Conservation (phyloP, 2,797 vertebrate species). For the Mareca penelope region DNA sequence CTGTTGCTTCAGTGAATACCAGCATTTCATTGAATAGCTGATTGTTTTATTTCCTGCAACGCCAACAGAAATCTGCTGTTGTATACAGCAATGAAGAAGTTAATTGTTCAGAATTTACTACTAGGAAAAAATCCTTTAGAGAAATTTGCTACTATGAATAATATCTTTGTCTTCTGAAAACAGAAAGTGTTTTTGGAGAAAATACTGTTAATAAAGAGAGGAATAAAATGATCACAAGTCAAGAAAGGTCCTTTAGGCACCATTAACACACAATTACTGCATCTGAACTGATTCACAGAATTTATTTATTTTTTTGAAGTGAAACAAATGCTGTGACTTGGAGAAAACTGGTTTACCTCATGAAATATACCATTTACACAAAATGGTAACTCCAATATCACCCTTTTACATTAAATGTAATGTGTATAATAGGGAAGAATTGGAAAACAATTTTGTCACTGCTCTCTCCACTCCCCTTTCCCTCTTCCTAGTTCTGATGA, state of each 20-base stretch:
- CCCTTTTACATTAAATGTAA: background rate
- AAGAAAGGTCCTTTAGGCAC: slow-evolving; percentile 43
- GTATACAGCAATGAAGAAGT: background rate
- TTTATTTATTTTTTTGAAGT: background rate
- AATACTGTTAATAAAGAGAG: slow-evolving; percentile 47
- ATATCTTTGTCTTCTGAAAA: slow-evolving; percentile 44
- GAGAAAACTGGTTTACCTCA: slow-evolving; percentile 37
- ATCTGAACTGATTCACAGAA: slow-evolving; percentile 31
- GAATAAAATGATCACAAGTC: slow-evolving; percentile 54
- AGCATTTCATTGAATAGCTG: background rate
- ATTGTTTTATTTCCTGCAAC: background rate
- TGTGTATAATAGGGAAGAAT: background rate
- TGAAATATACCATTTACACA: slow-evolving; percentile 18
- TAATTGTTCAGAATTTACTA: background rate
- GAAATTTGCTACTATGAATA: background rate
- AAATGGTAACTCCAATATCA: background rate
- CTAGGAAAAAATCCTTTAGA: background rate
- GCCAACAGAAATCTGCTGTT: background rate
- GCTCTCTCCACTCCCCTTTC: background rate
- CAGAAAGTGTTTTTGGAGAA: background rate
- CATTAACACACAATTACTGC: slow-evolving; percentile 55
- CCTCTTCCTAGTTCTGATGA: background rate
- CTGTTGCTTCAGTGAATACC: background rate
- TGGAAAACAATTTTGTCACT: background rate
- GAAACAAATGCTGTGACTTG: slow-evolving; percentile 28